Conservation (phyloP, 2,888 invertebrate genomes). For the Pristionchus exspectatus region DNA sequence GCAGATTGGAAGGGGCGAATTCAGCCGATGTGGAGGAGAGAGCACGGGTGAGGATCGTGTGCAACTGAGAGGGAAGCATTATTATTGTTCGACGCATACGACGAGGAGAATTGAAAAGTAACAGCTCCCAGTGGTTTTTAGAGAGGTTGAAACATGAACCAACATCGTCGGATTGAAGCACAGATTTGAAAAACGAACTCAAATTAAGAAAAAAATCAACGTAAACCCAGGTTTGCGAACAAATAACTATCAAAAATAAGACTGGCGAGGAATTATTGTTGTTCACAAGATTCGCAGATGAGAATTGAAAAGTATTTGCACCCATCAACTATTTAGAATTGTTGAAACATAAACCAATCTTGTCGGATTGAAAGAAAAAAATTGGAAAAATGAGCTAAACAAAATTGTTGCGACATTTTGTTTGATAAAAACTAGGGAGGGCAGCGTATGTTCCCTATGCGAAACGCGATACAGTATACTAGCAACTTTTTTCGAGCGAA, state of each 20-base stretch:
- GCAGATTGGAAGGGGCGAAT: constrained; percentile 61
- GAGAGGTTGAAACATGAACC: not conserved
- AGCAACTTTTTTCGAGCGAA: no score
- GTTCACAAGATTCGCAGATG: not conserved
- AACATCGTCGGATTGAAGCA: no score
- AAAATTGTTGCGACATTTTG: no score
- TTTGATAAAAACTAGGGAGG: no score
- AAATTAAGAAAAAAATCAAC: no score
- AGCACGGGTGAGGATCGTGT: constrained; percentile 36
- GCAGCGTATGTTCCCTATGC: no score
- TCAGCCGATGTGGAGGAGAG: constrained; percentile 56
- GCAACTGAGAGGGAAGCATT: not conserved
- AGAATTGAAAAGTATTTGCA: not conserved
- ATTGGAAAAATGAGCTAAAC: no score
- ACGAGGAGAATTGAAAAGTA: not conserved
- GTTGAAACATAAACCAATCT: not conserved
- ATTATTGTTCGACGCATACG: not conserved
- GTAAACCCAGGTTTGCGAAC: no score
- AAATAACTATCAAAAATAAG: no score
- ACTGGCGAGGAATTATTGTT: not conserved
- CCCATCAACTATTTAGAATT: not conserved
- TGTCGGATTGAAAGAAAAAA: no score
- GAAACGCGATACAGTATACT: no score
- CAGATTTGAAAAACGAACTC: no score
- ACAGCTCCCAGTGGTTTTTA: not conserved